Base-by-base conservation (phyloP, 2,888 invertebrate species). In the Drosophila meridiana region DNA sequence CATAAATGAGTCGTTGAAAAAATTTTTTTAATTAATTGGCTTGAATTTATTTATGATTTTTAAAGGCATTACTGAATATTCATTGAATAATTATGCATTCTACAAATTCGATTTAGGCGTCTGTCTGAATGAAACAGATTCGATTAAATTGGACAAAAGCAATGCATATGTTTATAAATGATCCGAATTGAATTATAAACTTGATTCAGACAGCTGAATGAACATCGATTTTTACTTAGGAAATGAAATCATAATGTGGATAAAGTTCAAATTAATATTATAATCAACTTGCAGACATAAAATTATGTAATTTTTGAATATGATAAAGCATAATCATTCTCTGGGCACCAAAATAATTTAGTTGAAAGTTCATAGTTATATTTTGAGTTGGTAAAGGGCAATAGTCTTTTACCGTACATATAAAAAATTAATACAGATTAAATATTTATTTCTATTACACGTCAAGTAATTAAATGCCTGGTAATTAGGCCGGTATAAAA, bases 21-120 rank as follows among this genome's bases (percentile, higher is more conserved):
- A 56, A 63, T 57, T 66, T 70, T 53, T 79, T 77, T 69, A 73
- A 86, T 83, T 85, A 85, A 82, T 86, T 85, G 77, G 73, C 28
- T 79, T 56, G 65, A 73, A 81, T 87, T 87, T 87, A 82, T 82
- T 74, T 84, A 67, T 59, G 60, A 50, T 66, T 69, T 74, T 67
- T 40, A 67, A 59, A 57, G 53, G 53, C 69, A 40, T 56, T 57
- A 78, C 69, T 74, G 69, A 71, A 76, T 82, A 82, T 82, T 82
- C 78, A 80, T 73, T 66, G 71, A 52, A 69, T 59, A 71, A 61
- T 81, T 73, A 72, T 79, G 65, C 38, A 52, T 53, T 38, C 56
- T 7, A 61, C 63, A 52, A 70, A 70, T 79, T 76, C 26, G 42
- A 32, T 56, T 48, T 9, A 40, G 36, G 4, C 62, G 66, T 61